These are phyloP conservation scores for Perdita meconis DNA, from an alignment of 2,888 invertebrate genomes.

Conservation along the genomic window DNA sequence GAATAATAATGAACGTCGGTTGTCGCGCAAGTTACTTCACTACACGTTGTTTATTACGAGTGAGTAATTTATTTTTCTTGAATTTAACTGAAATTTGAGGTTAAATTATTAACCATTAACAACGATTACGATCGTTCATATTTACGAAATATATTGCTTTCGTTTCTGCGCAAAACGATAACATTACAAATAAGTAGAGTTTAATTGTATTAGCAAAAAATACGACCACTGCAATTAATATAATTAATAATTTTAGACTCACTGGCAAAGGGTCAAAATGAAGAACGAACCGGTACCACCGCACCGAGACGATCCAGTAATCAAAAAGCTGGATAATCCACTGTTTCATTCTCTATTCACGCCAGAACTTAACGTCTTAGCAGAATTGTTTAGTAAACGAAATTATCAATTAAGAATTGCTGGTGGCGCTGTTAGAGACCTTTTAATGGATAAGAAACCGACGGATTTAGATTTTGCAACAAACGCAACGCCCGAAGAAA, in stretches of 20 bases:
- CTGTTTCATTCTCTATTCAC: conserved; percentile 93
- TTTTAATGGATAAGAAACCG: conserved; percentile 91
- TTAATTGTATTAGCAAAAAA: background rate
- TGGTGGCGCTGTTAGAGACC: conserved; percentile 97
- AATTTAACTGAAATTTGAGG: conserved; percentile 6
- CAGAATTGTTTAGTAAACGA: conserved; percentile 91
- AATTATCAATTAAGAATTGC: conserved; percentile 95
- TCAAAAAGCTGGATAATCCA: conserved; percentile 89
- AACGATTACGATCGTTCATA: too few relatives aligned
- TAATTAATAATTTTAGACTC: conserved; percentile 3
- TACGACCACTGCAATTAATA: background rate
- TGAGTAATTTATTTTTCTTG: background rate
- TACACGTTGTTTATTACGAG: conserved; percentile 3
- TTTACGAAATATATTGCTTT: too few relatives aligned
- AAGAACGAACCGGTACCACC: conserved; percentile 75
- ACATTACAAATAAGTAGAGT: background rate
- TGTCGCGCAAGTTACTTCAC: background rate
- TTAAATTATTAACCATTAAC: conserved; percentile 4
- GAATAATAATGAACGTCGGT: conserved; percentile 11
- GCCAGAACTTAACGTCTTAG: conserved; percentile 90
- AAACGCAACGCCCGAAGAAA: conserved; percentile 96
- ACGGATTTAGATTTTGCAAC: conserved; percentile 99
- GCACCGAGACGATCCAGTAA: conserved; percentile 88
- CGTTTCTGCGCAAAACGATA: background rate
- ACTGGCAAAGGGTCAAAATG: conserved; percentile 67